A percentile compares a stretch with the other conserved stretches of the same genome.
These are phyloP conservation scores for Eupithecia pulchellata DNA, from an alignment of 2,888 invertebrate species.

Conservation along the genomic window DNA sequence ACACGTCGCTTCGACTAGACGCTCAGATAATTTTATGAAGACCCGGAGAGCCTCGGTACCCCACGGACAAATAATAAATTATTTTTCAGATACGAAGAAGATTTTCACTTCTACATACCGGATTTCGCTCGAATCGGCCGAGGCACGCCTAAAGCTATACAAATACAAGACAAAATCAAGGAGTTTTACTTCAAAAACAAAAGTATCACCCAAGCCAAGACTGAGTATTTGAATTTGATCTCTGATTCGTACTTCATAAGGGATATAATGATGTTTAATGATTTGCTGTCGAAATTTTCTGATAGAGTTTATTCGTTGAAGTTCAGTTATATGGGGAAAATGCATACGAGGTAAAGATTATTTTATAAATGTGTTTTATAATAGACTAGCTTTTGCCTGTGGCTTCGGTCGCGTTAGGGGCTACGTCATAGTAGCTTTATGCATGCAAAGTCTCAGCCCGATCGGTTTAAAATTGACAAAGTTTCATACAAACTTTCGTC, in stretches of 20 bases:
- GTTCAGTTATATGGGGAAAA: constrained; percentile 66
- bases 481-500: too few relatives aligned
- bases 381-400: too few relatives aligned
- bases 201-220: constrained; percentile 48
- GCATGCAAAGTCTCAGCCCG: too few relatives aligned
- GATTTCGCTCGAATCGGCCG: constrained; percentile 52
- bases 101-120: constrained; percentile 66
- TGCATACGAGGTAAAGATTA: constrained; percentile 58
- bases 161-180: constrained; percentile 52
- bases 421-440: too few relatives aligned
- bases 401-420: too few relatives aligned
- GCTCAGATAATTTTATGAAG: too few relatives aligned
- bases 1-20: too few relatives aligned
- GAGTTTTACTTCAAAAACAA: constrained; percentile 64
- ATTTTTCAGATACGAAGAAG: constrained; percentile 51
- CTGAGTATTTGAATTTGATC: constrained; percentile 60
- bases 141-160: constrained; percentile 46
- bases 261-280: constrained; percentile 59
- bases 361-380: not conserved
- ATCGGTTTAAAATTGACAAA: too few relatives aligned
- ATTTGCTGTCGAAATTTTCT: constrained; percentile 53
- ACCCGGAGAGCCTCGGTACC: too few relatives aligned
- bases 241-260: constrained; percentile 65
- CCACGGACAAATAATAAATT: not conserved
- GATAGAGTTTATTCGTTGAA: constrained; percentile 59